Base-by-base conservation (phyloP, 2,113 vertebrate species). In the Sinocyclocheilus grahami region DNA sequence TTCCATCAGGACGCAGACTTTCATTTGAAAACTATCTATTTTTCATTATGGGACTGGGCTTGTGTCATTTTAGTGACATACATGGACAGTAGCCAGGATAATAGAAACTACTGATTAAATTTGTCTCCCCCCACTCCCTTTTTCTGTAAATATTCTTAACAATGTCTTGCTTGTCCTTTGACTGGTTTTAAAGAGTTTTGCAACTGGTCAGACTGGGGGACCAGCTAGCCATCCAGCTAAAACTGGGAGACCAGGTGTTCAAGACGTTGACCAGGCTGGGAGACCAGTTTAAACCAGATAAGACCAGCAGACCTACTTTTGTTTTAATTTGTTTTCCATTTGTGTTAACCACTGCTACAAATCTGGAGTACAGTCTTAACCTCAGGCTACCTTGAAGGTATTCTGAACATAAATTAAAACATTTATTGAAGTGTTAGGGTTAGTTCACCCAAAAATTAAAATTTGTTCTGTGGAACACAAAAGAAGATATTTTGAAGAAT, bases 41-140 rank as follows among this genome's bases (percentile, higher is more conserved):
- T 5, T 69, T 82, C 5, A 53, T 69, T 51, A 30, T 14, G 30
- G 20, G 42, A 51, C 12, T 33, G 10, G 65, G 24, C 18, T 71
- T 69, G 11, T 83, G 65, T 71, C 27, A 12, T 65, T 65, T 75
- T 75, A 75, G 42, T 27, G 72, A 75, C 42, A 13, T 8, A 75
- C 12, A 14, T 24, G 4, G 5, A 11, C 5, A 48, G 8, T 14
- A 48, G 72, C 39, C 10, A 24, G 5, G 22, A 75, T 48, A 48
- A 24, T 48, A 46, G 71, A 71, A 71, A 55, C 4, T 55, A 55
- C 18, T 55, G 16, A 55, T 55, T 20, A 18, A 2, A 55, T 55
- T 55, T 55, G 16, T 18, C 53, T 55, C 16, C 16, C 53, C 53
- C 16, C 4, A 14, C 51, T 14, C 12, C 13, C 2, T 58, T 55